A percentile compares a stretch with the other conserved stretches of the same genome.
phyloP scores from a whole-genome alignment of 2,797 vertebrate genomes.

The Pogonophryne albipinna region DNA sequence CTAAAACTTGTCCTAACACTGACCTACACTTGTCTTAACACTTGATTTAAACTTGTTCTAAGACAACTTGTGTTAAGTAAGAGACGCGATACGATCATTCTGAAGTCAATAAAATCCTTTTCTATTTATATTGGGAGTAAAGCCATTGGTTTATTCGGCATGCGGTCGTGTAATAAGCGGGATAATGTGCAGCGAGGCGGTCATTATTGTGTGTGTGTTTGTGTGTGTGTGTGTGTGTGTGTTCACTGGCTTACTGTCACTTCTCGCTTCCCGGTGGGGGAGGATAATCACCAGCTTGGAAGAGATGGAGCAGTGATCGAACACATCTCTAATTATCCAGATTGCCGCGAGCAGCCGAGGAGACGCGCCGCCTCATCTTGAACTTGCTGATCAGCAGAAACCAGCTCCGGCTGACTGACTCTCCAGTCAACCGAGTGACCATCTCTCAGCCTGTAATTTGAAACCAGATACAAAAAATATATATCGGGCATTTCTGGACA shows the following conservation, averaged over 20 bases:
- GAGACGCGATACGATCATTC: no score
- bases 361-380: constrained; percentile 31
- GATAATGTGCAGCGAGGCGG: no score
- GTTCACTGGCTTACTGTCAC: constrained; percentile 49
- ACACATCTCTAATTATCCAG: constrained; percentile 69
- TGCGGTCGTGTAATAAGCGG: no score
- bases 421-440: constrained; percentile 35
- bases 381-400: constrained; percentile 42
- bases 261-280: not conserved
- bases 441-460: constrained; percentile 32
- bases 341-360: constrained; percentile 40
- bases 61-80: no score
- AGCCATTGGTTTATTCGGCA: no score
- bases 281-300: constrained; percentile 54
- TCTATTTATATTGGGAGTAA: no score
- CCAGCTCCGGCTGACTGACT: not conserved
- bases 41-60: no score
- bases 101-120: no score
- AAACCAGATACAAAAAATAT: constrained; percentile 1
- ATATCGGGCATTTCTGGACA: constrained; percentile 27
- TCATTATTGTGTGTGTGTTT: no score
- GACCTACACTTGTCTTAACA: no score
- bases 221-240: constrained; percentile 19
- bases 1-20: no score
- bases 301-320: constrained; percentile 60